Percentiles rank a stretch among this genome's conserved stretches.
Evolutionary conservation across 2,888 invertebrate genomes (phyloP).

Genomic region (Sphaeridia pumilis): DNA sequence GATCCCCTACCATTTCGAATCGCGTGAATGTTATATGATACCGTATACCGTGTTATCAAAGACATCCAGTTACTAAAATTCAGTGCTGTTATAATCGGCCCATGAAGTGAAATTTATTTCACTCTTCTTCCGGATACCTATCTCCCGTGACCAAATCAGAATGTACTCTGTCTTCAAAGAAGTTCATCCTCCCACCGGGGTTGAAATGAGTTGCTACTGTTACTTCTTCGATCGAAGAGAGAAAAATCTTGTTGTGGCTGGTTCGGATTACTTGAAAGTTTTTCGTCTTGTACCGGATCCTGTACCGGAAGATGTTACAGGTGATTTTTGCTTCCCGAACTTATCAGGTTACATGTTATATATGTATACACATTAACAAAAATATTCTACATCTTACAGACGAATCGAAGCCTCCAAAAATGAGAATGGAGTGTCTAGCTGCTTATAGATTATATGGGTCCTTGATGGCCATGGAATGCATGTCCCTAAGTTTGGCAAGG

Average conservation of each 20-base stretch:
- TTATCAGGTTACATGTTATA: no score
- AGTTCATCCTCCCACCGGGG: slow-evolving; percentile 81
- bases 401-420: slow-evolving; percentile 52
- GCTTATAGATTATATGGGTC: slow-evolving; percentile 83
- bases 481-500: slow-evolving; percentile 68
- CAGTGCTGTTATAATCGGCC: no score
- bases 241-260: slow-evolving; percentile 81
- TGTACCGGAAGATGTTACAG: slow-evolving; percentile 42
- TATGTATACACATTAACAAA: no score
- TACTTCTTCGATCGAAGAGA: slow-evolving; percentile 81
- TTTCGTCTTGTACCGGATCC: slow-evolving; percentile 77
- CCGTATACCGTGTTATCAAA: no score
- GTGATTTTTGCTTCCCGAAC: slow-evolving; percentile 11
- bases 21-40: no score
- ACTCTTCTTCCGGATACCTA: no score
- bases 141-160: no score
- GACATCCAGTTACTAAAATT: no score
- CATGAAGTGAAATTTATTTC: no score
- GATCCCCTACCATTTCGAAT: no score
- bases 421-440: slow-evolving; percentile 85
- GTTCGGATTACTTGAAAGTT: slow-evolving; percentile 81
- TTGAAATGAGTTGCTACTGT: slow-evolving; percentile 88
- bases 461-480: slow-evolving; percentile 78
- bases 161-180: slow-evolving; percentile 89
- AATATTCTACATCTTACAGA: no score